Base-by-base conservation (phyloP, 2,797 vertebrate genomes). In the Acomys russatus region DNA sequence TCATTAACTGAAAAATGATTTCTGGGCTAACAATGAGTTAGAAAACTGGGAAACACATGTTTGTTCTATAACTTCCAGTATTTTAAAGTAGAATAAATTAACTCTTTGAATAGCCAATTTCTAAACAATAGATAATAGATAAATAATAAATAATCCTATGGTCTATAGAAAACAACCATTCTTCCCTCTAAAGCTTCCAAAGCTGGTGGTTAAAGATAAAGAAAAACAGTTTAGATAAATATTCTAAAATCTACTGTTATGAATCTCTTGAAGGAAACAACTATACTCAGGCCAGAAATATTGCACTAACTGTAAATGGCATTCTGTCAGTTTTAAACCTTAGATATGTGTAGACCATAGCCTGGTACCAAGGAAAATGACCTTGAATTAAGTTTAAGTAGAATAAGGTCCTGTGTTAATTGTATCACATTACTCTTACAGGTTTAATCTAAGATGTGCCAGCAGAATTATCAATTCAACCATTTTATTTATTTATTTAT, bases 1-100 rank as follows among this genome's bases (percentile, higher is more conserved):
- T 25, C 6, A 91, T 66, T 94, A 94, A 95, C 25, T 59, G 94
- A 94, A 87, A 96, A 87, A 91, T 68, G 54, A 63, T 84, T 90
- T 82, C 49, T 74, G 22, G n/a, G 54, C 25, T 30, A 56, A 63
- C 30, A 94, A 20, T 92, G 83, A 85, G 44, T 92, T 88, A 83
- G 49, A 95, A 80, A 54, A 79, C 73, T 78, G 12, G 33, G 25
- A 86, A 64, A 49, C 22, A 25, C 38, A 92, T 56, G 82, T 38
- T 91, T 15, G 91, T 74, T 79, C 30, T 79, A 3, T 84, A 94
- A 94, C 92, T 90, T 82, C 74, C 86, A 84, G 30, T 71, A 28
- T 74, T 90, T 88, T 87, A 84, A 96, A 96, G 78, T 23, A 14
- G 14, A 90, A 6, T 92, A 82, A 61, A 15, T 88, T 90, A 83